phyloP scores from a whole-genome alignment of 2,888 invertebrate species.

The Ptilodon capucinus region DNA sequence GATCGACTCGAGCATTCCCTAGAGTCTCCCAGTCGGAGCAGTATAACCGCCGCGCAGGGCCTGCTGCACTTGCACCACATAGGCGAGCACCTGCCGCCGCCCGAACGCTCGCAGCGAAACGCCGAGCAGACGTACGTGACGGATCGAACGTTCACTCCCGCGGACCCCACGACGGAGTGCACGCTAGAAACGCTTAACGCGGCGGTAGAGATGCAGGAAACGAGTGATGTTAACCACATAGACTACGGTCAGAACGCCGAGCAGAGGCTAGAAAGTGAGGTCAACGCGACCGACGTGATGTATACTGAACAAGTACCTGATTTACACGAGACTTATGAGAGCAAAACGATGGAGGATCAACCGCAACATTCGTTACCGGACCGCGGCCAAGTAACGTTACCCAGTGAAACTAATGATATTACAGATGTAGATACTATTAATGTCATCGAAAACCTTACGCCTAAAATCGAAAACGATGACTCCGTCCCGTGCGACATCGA shows the following conservation, averaged over 20 bases:
- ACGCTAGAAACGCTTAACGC: conserved; percentile 49
- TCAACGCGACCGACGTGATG: conserved; percentile 42
- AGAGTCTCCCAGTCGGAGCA: conserved; percentile 70
- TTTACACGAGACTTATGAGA: conserved; percentile 48
- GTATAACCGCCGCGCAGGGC: conserved; percentile 72
- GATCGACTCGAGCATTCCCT: conserved; percentile 85
- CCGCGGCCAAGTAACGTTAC: conserved; percentile 46
- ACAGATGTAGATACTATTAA: conserved; percentile 13
- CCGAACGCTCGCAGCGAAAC: conserved; percentile 56
- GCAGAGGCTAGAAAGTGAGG: conserved; percentile 57
- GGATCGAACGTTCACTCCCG: conserved; percentile 52
- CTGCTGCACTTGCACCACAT: conserved; percentile 68
- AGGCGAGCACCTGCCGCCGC: conserved; percentile 56
- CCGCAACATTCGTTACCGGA: conserved; percentile 46
- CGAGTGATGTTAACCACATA: conserved; percentile 50
- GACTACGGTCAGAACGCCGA: conserved; percentile 54
- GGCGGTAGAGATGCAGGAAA: conserved; percentile 43
- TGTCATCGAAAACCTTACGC: conserved; percentile 4
- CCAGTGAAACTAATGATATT: conserved; percentile 35
- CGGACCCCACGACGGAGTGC: conserved; percentile 50
- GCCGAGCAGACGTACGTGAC: conserved; percentile 69
- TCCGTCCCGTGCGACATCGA: conserved; percentile 23
- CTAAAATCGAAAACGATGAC: conserved; percentile 21
- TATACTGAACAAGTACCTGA: conserved; percentile 66
- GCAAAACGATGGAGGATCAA: conserved; percentile 45